Conservation (phyloP, 2,888 invertebrate genomes). For the Mycalesis mineus region DNA sequence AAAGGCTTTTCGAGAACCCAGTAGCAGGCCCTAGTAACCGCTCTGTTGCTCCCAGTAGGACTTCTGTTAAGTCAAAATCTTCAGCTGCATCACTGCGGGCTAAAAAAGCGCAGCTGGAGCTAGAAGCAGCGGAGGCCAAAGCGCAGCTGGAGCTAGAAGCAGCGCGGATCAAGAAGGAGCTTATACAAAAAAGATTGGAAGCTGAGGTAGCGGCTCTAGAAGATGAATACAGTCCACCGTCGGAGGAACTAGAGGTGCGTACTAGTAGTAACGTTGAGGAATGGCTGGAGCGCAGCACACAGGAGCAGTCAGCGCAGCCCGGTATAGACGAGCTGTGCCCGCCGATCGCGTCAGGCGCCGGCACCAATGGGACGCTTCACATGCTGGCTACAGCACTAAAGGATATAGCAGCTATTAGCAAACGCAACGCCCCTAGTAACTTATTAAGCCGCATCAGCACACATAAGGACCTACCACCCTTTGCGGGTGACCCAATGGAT, state of each 20-base stretch:
- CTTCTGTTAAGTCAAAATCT: no score
- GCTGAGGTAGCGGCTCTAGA: not conserved
- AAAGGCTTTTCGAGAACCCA: no score
- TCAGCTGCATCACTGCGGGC: not conserved
- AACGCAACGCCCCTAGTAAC: not conserved
- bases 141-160: not conserved
- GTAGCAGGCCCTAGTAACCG: no score
- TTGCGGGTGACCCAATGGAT: slow-evolving; percentile 32
- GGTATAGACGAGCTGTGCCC: not conserved
- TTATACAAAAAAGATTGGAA: not conserved
- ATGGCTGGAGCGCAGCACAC: not conserved
- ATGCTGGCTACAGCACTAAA: not conserved
- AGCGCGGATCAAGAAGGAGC: not conserved
- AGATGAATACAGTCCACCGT: not conserved
- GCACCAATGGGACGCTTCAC: not conserved
- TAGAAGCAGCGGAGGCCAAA: not conserved
- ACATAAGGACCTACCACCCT: slow-evolving; percentile 27
- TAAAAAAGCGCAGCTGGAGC: not conserved
- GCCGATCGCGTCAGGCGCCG: not conserved
- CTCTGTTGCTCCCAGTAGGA: no score
- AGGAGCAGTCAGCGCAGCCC: not conserved
- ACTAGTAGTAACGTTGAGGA: not conserved
- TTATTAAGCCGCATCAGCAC: slow-evolving; percentile 26
- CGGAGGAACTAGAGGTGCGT: not conserved
- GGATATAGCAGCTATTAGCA: not conserved